Conservation (phyloP, 2,113 vertebrate species). For the Otus sunia region DNA sequence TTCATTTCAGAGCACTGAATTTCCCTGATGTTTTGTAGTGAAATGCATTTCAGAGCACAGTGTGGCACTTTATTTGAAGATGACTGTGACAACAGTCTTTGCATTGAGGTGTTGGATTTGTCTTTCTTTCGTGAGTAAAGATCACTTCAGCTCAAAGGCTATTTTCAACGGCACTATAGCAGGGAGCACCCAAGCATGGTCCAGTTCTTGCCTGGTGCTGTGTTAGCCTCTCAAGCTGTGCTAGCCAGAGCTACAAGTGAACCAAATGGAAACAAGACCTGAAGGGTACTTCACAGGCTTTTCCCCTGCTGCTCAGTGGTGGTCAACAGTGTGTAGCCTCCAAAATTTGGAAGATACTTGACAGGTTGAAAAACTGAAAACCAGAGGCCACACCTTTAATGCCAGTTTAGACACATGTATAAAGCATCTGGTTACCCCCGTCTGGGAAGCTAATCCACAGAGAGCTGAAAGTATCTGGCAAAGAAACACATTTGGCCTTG, state of each 20-base stretch:
- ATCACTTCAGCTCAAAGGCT: background rate
- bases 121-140: background rate
- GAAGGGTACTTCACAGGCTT: background rate
- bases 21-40: background rate
- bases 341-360: background rate
- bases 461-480: slow-evolving; percentile 51
- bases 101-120: background rate
- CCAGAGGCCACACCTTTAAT: slow-evolving; percentile 18
- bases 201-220: background rate
- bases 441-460: slow-evolving; percentile 47
- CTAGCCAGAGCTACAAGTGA: background rate
- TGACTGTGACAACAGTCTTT: background rate
- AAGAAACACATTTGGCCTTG: slow-evolving; percentile 28
- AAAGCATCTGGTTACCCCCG: background rate
- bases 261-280: background rate
- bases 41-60: background rate
- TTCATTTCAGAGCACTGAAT: background rate
- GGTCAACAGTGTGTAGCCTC: background rate
- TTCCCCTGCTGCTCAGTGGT: background rate
- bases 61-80: background rate
- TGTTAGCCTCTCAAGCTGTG: background rate
- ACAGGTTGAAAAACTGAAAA: slow-evolving; percentile 3
- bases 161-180: background rate
- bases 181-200: background rate
- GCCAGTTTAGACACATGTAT: slow-evolving; percentile 10